Percentiles rank a stretch among this genome's conserved stretches.
Evolutionary conservation across 2,113 vertebrate genomes (phyloP).

Genomic region (Terrapene triunguis): DNA sequence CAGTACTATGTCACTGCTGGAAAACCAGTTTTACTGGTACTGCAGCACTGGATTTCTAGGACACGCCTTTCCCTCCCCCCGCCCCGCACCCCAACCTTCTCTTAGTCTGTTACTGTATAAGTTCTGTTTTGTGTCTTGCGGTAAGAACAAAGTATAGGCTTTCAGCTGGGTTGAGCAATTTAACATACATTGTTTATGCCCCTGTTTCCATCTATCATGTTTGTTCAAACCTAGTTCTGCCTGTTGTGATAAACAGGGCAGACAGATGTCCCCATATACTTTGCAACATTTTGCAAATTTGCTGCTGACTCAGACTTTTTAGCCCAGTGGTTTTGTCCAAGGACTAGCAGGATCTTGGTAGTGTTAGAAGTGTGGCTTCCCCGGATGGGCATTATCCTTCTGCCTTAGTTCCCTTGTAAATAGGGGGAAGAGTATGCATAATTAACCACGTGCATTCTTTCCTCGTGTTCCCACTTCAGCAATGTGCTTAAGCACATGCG

Average conservation of each 20-base stretch:
- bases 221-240: not conserved
- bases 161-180: not conserved
- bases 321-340: not conserved
- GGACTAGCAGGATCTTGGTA: not conserved
- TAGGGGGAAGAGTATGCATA: not conserved
- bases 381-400: not conserved
- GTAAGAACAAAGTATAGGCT: not conserved
- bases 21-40: conserved; percentile 2
- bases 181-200: not conserved
- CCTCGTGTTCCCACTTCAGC: not conserved
- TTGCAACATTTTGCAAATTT: not conserved
- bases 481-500: not conserved
- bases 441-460: not conserved
- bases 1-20: not conserved
- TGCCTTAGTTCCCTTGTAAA: not conserved
- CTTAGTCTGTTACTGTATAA: not conserved
- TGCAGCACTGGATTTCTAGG: not conserved
- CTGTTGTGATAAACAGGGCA: not conserved
- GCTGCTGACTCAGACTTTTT: not conserved
- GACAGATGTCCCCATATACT: not conserved
- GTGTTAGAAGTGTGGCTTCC: not conserved
- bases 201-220: not conserved
- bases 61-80: not conserved
- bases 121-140: not conserved
- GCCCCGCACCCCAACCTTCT: not conserved